Evolutionary conservation across 2,113 vertebrate species (phyloP), one percentile per base, ranked within the genome.

Genomic region (Sceloporus undulatus): DNA sequence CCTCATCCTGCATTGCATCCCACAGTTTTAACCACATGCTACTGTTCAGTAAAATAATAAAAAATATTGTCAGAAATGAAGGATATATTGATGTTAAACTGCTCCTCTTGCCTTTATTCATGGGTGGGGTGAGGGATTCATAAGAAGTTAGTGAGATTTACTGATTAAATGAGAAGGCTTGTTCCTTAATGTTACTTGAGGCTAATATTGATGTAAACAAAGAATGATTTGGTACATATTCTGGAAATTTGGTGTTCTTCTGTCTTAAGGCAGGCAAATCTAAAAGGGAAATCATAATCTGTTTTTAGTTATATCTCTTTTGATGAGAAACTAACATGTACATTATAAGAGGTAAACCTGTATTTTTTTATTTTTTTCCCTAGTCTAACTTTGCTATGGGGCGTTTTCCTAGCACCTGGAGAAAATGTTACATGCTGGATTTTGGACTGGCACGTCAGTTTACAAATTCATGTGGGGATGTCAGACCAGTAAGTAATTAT

Each of bases 371-470:
- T 94, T 94, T 94, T 85, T 91, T 92, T 93, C 95, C 91, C 91
- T 93, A 99, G 99, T 99, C 99, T 23, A 99, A 99, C 93, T 99
- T 99, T 14, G 98, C 99, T 75, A 99, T 99, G 99, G 99, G 99
- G 86, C 98, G 98, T 74, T 99, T 99, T 94, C 98, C 99, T 85
- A 99, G 98, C 93, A 99, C 99, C 19, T 99, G 98, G 93, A 98
- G 98, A 84, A 99, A 98, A 91, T 99, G 99, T 96, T 99, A 98
- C 92, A 99, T 99, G 99, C 97, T 99, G 96, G 99, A 99, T 96
- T 99, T 99, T 91, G 99, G 99, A 95, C 97, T 99, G 94, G 99
- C 99, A 78, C 98, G 99, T 59, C 99, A 99, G 90, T 99, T 99
- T 97, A 99, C 99, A 94, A 99, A 98, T 96, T 99, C 98, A 5